A percentile compares a stretch with the other conserved stretches of the same genome.
Evolutionary conservation across 2,888 invertebrate genomes (phyloP).

Genomic region (Congeria kusceri): DNA sequence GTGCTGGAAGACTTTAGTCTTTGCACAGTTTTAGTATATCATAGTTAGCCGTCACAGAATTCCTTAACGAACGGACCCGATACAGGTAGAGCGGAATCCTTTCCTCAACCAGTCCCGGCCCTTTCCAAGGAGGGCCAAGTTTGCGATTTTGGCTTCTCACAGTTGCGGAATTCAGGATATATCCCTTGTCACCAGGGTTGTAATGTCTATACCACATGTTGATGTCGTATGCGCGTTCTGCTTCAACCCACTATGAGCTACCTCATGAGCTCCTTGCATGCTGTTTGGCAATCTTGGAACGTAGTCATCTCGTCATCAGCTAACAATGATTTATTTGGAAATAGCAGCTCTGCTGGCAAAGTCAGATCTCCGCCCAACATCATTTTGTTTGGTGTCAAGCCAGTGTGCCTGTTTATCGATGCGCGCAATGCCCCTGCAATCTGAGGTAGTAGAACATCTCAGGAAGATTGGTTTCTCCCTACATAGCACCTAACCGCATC

Average conservation of each 20-base stretch:
- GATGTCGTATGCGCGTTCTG: conserved; percentile 14
- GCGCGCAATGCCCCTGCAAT: conserved; percentile 32
- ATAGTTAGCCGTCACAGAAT: not conserved
- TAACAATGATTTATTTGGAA: too few relatives aligned
- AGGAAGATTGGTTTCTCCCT: not conserved
- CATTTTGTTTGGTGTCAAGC: conserved; percentile 46
- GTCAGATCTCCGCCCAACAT: conserved; percentile 43
- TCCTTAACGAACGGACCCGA: not conserved
- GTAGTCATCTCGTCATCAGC: too few relatives aligned
- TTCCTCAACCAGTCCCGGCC: not conserved
- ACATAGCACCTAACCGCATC: conserved; percentile 6
- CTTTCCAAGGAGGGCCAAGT: conserved; percentile 16
- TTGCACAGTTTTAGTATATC: not conserved
- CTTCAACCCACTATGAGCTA: conserved; percentile 1
- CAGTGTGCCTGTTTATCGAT: conserved; percentile 31
- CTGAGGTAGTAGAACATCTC: conserved; percentile 11
- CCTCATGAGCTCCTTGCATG: conserved; percentile 7
- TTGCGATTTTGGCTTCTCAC: not conserved
- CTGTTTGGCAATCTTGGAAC: not conserved
- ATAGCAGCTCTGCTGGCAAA: conserved; percentile 8
- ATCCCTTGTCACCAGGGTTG: conserved; percentile 4
- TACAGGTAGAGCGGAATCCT: conserved; percentile 10
- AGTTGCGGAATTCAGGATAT: conserved; percentile 12
- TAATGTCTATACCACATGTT: not conserved
- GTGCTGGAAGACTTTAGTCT: not conserved